These are phyloP conservation scores for Megaceryle alcyon DNA, from an alignment of 2,797 vertebrate species.

Conservation along the genomic window DNA sequence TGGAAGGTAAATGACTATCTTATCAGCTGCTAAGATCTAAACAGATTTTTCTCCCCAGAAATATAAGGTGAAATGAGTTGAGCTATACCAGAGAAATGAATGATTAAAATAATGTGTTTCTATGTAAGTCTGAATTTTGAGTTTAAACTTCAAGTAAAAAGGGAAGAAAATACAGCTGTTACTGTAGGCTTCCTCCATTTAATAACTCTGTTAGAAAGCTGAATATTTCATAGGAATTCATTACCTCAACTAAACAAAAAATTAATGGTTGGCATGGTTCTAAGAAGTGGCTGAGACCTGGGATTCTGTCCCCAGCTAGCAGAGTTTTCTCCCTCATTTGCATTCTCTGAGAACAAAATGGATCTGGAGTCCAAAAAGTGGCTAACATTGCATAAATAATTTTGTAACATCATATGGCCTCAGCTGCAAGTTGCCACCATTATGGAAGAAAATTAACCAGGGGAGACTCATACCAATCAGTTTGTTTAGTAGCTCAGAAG, in stretches of 20 bases:
- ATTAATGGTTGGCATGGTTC: constrained; percentile 68
- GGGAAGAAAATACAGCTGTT: constrained; percentile 23
- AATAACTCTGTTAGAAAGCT: constrained; percentile 72
- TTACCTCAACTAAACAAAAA: constrained; percentile 60
- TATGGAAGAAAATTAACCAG: constrained; percentile 84
- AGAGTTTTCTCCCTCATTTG: constrained; percentile 71
- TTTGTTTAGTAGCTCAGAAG: constrained; percentile 80
- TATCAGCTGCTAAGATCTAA: constrained; percentile 38
- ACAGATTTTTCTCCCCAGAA: neutral
- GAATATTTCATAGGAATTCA: constrained; percentile 71
- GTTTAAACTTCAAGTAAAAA: constrained; percentile 29
- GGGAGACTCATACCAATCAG: constrained; percentile 84
- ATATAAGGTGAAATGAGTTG: neutral
- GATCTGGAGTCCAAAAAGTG: constrained; percentile 79
- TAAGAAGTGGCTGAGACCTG: constrained; percentile 58
- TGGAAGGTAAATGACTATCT: constrained; percentile 50
- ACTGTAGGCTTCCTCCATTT: constrained; percentile 53
- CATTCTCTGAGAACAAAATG: constrained; percentile 73
- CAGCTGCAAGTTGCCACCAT: constrained; percentile 85
- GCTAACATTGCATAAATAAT: constrained; percentile 84
- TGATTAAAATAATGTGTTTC: constrained; percentile 6
- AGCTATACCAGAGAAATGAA: constrained; percentile 30
- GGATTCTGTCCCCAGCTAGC: constrained; percentile 68
- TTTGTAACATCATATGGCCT: constrained; percentile 84
- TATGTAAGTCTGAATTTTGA: constrained; percentile 14